Base-by-base conservation (phyloP, 1,140 invertebrate genomes). In the Aphidius gifuensis region DNA sequence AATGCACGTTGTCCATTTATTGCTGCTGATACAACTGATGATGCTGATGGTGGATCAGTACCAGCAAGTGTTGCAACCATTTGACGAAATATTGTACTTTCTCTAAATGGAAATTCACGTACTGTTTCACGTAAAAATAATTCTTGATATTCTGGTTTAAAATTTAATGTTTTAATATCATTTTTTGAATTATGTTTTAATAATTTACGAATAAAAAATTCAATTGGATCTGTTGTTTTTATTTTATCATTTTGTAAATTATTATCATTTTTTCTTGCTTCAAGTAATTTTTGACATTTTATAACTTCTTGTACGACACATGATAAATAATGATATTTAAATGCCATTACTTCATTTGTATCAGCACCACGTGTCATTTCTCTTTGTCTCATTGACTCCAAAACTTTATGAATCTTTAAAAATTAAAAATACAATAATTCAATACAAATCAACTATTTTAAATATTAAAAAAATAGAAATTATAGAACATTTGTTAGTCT, bases 331-430 rank as follows among this genome's bases (percentile, higher is more conserved):
- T 96, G 93, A 72, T 92, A 91, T 75, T 98, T 97, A 64, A 97
- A 92, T 2, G 93, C 88, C 83, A 95, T 88, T 6, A 97, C 86
- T 83, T 99, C 96, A 79, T 98, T 98, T 0, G 87, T 87, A 61
- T 96, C 92, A 50, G 84, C 83, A 5, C 88, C 85, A 68, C 86
- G 82, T 60, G 92, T 91, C 88, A 98, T 94, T 82, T 97, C 91
- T 68, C 87, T 90, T 64, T 94, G 91, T 71, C 89, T 88, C 82
- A 99, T 86, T 47, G 90, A 72, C 69, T 94, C 89, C 58, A 99
- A 80, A 1, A 96, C 89, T 73, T 90, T 92, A 61, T 88, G 73
- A 61, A 81, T 48, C 80, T 81, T 70, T 67, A 47, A 60, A 55
- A 54, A 64, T 54, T 47, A 48, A 50, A 56, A 32, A 47, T 16